Conservation (phyloP, 2,888 invertebrate species). For the Temnothorax unifasciatus region DNA sequence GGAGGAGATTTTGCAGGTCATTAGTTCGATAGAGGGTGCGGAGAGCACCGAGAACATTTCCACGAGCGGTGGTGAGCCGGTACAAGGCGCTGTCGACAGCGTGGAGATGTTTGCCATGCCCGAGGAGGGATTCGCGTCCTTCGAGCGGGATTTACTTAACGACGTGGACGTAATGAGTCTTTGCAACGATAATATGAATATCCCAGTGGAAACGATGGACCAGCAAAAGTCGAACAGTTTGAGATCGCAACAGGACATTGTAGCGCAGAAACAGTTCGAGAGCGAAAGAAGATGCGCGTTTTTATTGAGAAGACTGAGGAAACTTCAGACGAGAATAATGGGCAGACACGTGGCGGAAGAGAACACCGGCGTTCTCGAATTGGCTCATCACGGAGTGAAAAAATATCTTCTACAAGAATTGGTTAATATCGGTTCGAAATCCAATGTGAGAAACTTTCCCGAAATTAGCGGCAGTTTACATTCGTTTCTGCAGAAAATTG, state of each 20-base stretch:
- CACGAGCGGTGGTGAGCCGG: slow-evolving; percentile 70
- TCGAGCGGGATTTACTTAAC: slow-evolving; percentile 83
- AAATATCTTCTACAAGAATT: slow-evolving; percentile 84
- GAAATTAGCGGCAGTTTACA: slow-evolving; percentile 81
- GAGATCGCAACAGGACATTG: slow-evolving; percentile 78
- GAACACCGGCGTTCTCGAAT: slow-evolving; percentile 92
- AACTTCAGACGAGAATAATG: slow-evolving; percentile 91
- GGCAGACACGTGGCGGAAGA: slow-evolving; percentile 94
- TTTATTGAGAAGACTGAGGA: slow-evolving; percentile 91
- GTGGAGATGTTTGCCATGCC: slow-evolving; percentile 83
- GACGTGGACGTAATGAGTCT: slow-evolving; percentile 83
- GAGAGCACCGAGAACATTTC: slow-evolving; percentile 76
- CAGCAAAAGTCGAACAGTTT: slow-evolving; percentile 74
- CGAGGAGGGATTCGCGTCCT: slow-evolving; percentile 82
- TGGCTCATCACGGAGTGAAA: slow-evolving; percentile 89
- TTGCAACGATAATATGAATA: slow-evolving; percentile 81
- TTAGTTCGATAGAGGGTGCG: slow-evolving; percentile 91
- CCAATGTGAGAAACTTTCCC: slow-evolving; percentile 81
- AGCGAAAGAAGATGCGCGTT: slow-evolving; percentile 91
- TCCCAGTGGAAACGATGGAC: slow-evolving; percentile 71
- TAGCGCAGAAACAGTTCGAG: slow-evolving; percentile 87
- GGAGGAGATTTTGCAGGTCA: slow-evolving; percentile 91
- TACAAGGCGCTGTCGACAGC: slow-evolving; percentile 72
- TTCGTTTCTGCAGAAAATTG: slow-evolving; percentile 83
- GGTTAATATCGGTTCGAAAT: slow-evolving; percentile 79